Base-by-base conservation (phyloP, 1,140 invertebrate species). In the Drosophila albomicans region DNA sequence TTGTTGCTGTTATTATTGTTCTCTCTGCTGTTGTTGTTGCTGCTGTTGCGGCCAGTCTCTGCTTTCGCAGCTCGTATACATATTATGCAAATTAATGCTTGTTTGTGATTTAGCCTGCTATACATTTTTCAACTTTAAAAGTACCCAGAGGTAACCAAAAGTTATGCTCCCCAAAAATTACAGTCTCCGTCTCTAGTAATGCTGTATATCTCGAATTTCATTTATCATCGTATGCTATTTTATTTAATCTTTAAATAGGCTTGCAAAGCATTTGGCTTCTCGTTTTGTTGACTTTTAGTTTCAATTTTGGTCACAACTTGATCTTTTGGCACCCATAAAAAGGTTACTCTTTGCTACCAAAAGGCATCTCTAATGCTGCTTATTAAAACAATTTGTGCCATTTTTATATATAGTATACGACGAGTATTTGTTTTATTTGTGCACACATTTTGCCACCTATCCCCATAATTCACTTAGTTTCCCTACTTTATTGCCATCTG, bases 11-110 rank as follows among this genome's bases (percentile, higher is more conserved):
- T 52, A 38, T 38, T 38, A 38, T 38, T 38, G 35, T 52, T 52
- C 5, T 30, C 20, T 38, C 25, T 51, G 7, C 65, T 68, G 35
- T 65, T 68, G 30, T 58, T 56, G 62, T 48, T 72, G 58, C 49
- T 79, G 58, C n/a, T n/a, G 15, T 66, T 59, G 68, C 48, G 73
- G 65, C 66, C 61, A 79, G 79, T 78, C 58, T 67, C 25, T 32
- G 63, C 58, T 52, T 71, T 51, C n/a, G n/a, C 30, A 30, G 45
- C 28, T 32, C 61, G 49, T 65, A 67, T 67, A 78, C 79, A 90
- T 73, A 85, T 89, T 89, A 89, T 89, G 85, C 75, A 89, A 89
- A 89, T 88, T 84, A 88, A 85, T 81, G 85, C 78, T 74, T 89
- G 71, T 76, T 89, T 89, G 81, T 79, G 81, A 89, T 89, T 90